Evolutionary conservation across 2,797 vertebrate genomes (phyloP).

Genomic region (Nannoperca obscura): DNA sequence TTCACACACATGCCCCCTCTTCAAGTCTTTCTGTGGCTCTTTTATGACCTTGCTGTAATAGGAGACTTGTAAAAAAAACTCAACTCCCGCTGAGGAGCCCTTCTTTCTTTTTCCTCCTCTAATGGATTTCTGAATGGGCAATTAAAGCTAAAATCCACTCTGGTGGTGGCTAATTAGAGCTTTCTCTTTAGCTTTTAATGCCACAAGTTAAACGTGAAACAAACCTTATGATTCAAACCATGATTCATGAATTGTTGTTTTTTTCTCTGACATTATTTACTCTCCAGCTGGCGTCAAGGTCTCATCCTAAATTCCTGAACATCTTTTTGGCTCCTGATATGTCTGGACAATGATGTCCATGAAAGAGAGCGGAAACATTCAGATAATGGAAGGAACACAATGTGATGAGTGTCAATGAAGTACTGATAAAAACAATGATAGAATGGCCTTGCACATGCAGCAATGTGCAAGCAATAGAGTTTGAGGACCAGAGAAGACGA

Average conservation of each 20-base stretch:
- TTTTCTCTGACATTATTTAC: constrained; percentile 9
- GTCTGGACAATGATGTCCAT: constrained; percentile 53
- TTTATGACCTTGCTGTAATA: constrained; percentile 54
- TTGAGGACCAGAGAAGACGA: background rate
- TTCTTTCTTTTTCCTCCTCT: constrained; percentile 15
- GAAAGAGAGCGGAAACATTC: constrained; percentile 24
- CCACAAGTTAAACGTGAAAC: constrained; percentile 11
- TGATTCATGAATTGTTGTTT: constrained; percentile 8
- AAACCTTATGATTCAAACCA: background rate
- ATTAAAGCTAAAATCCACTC: constrained; percentile 7
- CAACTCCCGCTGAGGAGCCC: constrained; percentile 35
- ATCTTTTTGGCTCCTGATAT: constrained; percentile 51
- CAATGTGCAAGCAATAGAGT: background rate
- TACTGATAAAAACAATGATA: constrained; percentile 13
- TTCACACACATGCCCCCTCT: constrained; percentile 23
- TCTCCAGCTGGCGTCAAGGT: constrained; percentile 38
- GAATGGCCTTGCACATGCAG: constrained; percentile 41
- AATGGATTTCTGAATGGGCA: constrained; percentile 46
- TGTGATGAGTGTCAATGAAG: constrained; percentile 12
- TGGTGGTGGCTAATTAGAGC: constrained; percentile 12
- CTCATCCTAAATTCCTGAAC: constrained; percentile 30
- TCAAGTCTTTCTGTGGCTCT: constrained; percentile 31
- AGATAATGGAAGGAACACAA: constrained; percentile 55
- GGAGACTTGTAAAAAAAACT: constrained; percentile 57
- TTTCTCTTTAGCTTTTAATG: constrained; percentile 10